Evolutionary conservation across 1,140 invertebrate genomes (phyloP).

Genomic region (Trichonephila clavipes): DNA sequence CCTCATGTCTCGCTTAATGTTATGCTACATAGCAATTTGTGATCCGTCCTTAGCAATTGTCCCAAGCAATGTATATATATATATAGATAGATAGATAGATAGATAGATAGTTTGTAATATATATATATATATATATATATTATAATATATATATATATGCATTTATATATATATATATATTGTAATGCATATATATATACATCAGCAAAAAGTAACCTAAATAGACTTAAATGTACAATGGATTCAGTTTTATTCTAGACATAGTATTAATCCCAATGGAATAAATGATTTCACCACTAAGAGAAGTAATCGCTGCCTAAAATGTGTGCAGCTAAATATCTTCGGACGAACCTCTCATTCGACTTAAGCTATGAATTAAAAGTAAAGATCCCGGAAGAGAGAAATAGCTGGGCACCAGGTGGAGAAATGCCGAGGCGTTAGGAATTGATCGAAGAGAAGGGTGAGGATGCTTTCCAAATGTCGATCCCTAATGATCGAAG

Average conservation of each 20-base stretch:
- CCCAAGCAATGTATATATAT: too few species aligned
- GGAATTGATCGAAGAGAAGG: conserved; percentile 40
- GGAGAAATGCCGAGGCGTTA: conserved; percentile 23
- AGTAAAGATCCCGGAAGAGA: conserved; percentile 33
- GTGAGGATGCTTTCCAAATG: conserved; percentile 45
- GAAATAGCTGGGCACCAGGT: conserved; percentile 54
- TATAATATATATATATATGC: too few species aligned
- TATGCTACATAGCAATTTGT: too few species aligned
- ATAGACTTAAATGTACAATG: background rate
- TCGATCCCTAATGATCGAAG: conserved; percentile 57
- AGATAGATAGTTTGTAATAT: too few species aligned
- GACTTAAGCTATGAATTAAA: conserved; percentile 53
- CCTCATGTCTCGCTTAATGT: too few species aligned
- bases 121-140: too few species aligned
- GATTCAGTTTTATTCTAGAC: background rate
- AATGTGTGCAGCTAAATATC: conserved; percentile 7
- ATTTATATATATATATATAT: too few species aligned
- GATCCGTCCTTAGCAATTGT: too few species aligned
- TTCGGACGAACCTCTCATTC: background rate
- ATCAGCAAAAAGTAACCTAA: background rate
- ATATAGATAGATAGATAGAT: too few species aligned
- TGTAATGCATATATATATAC: too few species aligned
- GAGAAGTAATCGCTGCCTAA: background rate
- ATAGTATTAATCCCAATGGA: background rate
- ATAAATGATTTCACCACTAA: background rate